These are phyloP conservation scores for Rosalia funebris DNA, from an alignment of 2,888 invertebrate species.

Conservation along the genomic window DNA sequence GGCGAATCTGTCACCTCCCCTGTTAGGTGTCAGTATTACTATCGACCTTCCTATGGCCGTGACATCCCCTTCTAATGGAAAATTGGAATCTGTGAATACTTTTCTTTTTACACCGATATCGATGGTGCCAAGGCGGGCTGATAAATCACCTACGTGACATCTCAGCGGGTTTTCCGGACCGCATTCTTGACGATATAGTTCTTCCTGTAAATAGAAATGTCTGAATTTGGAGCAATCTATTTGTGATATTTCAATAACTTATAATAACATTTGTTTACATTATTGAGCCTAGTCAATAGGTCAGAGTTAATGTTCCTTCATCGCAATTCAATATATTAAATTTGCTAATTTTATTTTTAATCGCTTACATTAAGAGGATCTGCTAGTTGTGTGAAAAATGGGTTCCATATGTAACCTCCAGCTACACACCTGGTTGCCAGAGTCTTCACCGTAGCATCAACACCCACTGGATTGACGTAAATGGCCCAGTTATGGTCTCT, in stretches of 20 bases:
- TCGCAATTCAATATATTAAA: no score
- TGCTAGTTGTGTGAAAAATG: slow-evolving; percentile 88
- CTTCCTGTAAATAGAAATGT: slow-evolving; percentile 69
- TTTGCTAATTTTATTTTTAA: no score
- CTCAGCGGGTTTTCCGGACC: slow-evolving; percentile 87
- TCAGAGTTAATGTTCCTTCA: no score
- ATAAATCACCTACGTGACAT: slow-evolving; percentile 91
- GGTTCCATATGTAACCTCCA: slow-evolving; percentile 92
- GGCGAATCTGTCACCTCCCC: slow-evolving; percentile 78
- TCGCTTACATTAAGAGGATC: slow-evolving; percentile 87
- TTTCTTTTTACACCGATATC: slow-evolving; percentile 80
- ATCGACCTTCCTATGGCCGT: slow-evolving; percentile 86
- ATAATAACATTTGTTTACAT: no score
- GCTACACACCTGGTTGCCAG: slow-evolving; percentile 87
- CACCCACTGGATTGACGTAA: slow-evolving; percentile 90
- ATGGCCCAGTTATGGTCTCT: slow-evolving; percentile 89
- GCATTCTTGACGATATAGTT: slow-evolving; percentile 88
- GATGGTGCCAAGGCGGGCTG: slow-evolving; percentile 85
- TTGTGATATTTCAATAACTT: no score
- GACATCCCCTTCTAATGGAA: slow-evolving; percentile 83
- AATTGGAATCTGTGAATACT: slow-evolving; percentile 86
- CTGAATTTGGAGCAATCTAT: neutral
- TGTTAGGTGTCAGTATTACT: slow-evolving; percentile 82
- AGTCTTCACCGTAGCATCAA: slow-evolving; percentile 86
- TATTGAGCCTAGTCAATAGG: no score